Evolutionary conservation across 2,888 invertebrate species (phyloP), one percentile per base, ranked within the genome.

Genomic region (Geotrupes spiniger): DNA sequence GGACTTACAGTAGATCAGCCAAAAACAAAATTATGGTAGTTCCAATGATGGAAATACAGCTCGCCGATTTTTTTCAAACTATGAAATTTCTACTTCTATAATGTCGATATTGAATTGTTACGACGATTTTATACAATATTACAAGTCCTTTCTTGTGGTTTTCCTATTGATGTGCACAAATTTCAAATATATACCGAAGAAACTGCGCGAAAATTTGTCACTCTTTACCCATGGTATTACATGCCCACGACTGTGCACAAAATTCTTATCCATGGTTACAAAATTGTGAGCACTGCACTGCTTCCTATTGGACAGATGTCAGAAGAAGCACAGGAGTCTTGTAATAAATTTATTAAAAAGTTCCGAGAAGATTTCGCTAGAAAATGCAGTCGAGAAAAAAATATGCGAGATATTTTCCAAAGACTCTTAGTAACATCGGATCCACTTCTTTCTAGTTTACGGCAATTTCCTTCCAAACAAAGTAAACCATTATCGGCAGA

Each of bases 281-380:
- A 15, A 4, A 52, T 66, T 10, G 57, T 64, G 40, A 36, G 46
- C n/a, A 45, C 51, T 14, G 50, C 54, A 10, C 4, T 60, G 43
- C 46, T 64, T 11, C 60, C 65, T 38, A 60, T 63, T 15, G 59
- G 61, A 15, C 56, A 61, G 33, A 28, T 62, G 25, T 61, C 62
- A 11, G 60, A 64, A 51, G 65, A 65, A 44, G 63, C 63, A 2
- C 63, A 64, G 52, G 65, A 66, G 46, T 53, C 62, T 17, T 51
- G 59, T 58, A 48, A 62, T 60, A 53, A 53, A 33, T 14, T 31
- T 2, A 12, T 46, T 12, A 46, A 50, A 31, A 50, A 25, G 17
- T 61, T 46, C 42, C 42, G 61, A 9, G 52, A 57, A 52, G 50
- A 54, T 38, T 59, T 57, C 42, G 46, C 58, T 4, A 40, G 58